Evolutionary conservation across 2,797 vertebrate genomes (phyloP).

Genomic region (Cyprinella venusta): DNA sequence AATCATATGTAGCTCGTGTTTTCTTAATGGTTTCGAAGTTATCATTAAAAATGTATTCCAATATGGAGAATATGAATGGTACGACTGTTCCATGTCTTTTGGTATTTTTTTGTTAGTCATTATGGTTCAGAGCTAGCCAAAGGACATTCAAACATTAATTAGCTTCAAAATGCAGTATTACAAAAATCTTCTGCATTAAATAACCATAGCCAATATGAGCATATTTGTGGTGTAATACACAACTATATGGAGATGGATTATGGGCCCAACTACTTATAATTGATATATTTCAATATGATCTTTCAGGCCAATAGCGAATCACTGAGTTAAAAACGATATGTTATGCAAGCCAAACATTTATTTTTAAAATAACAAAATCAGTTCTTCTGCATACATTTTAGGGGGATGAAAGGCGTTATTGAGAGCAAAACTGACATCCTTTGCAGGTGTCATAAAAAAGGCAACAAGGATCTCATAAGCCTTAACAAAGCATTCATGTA

Average conservation of each 20-base stretch:
- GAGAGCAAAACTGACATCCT: neutral
- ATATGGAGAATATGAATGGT: neutral
- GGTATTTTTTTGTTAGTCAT: neutral
- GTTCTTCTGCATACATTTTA: neutral
- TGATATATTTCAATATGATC: neutral
- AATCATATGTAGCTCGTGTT: neutral
- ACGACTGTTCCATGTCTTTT: neutral
- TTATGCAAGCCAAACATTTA: neutral
- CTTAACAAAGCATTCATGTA: conserved; percentile 10
- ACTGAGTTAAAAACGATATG: neutral
- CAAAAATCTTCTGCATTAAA: neutral
- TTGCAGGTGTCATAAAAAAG: neutral
- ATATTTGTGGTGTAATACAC: neutral
- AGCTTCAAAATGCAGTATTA: neutral
- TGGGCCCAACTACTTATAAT: neutral
- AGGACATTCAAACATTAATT: neutral
- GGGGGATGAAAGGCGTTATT: neutral
- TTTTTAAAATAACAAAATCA: neutral
- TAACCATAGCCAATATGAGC: neutral
- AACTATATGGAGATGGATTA: neutral
- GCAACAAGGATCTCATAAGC: conserved; percentile 4
- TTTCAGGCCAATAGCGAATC: too few relatives aligned
- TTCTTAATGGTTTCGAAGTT: neutral
- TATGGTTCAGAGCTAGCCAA: neutral
- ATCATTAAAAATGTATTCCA: neutral